phyloP scores from a whole-genome alignment of 1,140 invertebrate genomes.

The Nymphalis io region DNA sequence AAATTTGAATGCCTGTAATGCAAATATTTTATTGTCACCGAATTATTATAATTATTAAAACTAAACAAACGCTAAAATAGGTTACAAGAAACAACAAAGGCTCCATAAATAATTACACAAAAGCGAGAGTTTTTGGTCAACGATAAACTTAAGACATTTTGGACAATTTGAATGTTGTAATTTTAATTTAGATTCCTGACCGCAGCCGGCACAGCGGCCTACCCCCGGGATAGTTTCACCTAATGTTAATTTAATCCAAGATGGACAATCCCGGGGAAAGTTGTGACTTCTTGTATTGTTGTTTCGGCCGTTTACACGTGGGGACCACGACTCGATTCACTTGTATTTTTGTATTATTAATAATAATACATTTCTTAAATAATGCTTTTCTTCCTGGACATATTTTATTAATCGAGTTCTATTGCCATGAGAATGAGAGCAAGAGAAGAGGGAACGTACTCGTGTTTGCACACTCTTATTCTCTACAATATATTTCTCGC shows the following conservation, averaged over 20 bases:
- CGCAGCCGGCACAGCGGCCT: slow-evolving; percentile 59
- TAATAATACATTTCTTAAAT: too few species aligned
- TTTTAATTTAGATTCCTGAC: slow-evolving; percentile 70
- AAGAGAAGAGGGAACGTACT: too few species aligned
- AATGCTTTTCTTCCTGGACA: too few species aligned
- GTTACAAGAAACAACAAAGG: not conserved
- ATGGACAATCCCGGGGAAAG: slow-evolving; percentile 63
- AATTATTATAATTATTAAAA: too few species aligned
- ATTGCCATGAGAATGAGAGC: too few species aligned
- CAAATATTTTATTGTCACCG: too few species aligned
- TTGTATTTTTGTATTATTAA: not conserved
- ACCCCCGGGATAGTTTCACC: slow-evolving; percentile 56
- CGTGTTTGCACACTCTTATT: too few species aligned
- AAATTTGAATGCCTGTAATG: too few species aligned
- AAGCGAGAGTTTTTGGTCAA: slow-evolving; percentile 50
- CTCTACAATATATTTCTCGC: too few species aligned
- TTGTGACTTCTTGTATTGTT: slow-evolving; percentile 66
- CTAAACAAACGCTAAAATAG: too few species aligned
- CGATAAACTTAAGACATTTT: slow-evolving; percentile 59
- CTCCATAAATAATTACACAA: slow-evolving; percentile 19
- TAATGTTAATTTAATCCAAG: slow-evolving; percentile 78
- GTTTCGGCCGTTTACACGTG: slow-evolving; percentile 39
- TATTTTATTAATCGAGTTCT: too few species aligned
- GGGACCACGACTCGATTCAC: slow-evolving; percentile 13
- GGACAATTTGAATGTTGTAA: slow-evolving; percentile 74